Evolutionary conservation across 2,797 vertebrate species (phyloP), one percentile per base, ranked within the genome.

Genomic region (Pachyuromys duprasi): DNA sequence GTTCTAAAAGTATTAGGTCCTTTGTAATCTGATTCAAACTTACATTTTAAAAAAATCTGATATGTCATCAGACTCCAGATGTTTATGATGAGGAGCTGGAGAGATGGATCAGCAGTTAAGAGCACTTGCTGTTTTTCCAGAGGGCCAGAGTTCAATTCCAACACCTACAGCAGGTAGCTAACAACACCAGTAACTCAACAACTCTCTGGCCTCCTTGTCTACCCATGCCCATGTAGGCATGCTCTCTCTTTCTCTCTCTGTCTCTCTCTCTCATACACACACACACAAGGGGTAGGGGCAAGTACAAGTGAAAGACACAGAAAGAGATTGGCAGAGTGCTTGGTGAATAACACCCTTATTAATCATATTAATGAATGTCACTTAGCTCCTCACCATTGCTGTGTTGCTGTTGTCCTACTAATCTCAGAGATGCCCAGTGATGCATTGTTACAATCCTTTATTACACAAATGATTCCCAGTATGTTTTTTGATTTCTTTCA

Each of bases 401-500:
- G 15, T n/a, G 28, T 15, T 17, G 84, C 74, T 94, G 6, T 79
- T 90, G 78, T 79, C 33, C 55, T 70, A 11, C 76, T 69, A 69
- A 31, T 79, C 13, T 89, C 62, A 18, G 22, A 89, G 55, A 86
- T 76, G 11, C 31, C 49, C 3, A 69, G 12, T 65, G 62, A 55
- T 57, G 91, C 69, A 18, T 63, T 60, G 75, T 4, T 62, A 63
- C 2, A 69, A 70, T 78, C 87, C 28, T 95, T 95, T 92, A 57
- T 86, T 45, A 78, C 45, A 22, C 67, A 70, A 79, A 39, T 78
- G 11, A 79, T 65, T 72, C 31, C 6, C 45, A 78, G 60, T 80
- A 72, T 49, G 12, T 78, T 67, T 94, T 86, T 67, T 87, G 28
- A 80, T 83, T 96, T 90, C 7, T 28, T 70, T 96, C 28, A 26